Percentiles rank a stretch among this genome's conserved stretches.
Conservation (phyloP, 2,888 invertebrate genomes). For the Cryptophagus acutangulus region DNA sequence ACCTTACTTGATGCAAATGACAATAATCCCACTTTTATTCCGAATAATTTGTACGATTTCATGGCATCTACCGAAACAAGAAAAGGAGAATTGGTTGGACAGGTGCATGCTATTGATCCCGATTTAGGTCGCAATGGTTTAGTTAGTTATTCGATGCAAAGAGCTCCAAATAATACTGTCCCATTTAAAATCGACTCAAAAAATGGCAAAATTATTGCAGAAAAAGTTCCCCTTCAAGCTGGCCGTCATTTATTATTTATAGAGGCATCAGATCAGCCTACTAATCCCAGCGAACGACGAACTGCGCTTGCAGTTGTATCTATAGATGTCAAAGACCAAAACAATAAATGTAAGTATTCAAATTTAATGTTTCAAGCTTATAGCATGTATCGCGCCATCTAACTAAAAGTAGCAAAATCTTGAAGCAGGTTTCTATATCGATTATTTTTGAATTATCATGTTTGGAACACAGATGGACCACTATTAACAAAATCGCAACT, state of each 20-base stretch:
- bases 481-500: too few relatives aligned
- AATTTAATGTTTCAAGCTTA: too few relatives aligned
- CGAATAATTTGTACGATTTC: conserved; percentile 79
- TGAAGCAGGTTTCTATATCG: too few relatives aligned
- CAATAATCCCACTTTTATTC: conserved; percentile 81
- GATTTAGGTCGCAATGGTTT: conserved; percentile 74
- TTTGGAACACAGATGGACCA: too few relatives aligned
- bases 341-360: conserved; percentile 48
- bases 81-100: conserved; percentile 64
- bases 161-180: conserved; percentile 46
- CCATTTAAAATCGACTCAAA: conserved; percentile 69
- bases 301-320: conserved; percentile 82
- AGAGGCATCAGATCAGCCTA: conserved; percentile 78
- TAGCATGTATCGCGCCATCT: too few relatives aligned
- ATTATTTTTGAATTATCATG: conserved; percentile 2
- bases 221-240: conserved; percentile 60
- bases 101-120: conserved; percentile 76
- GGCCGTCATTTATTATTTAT: conserved; percentile 77
- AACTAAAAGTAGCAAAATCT: too few relatives aligned
- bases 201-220: conserved; percentile 64
- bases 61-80: conserved; percentile 61
- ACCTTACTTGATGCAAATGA: conserved; percentile 85
- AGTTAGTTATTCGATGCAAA: conserved; percentile 51
- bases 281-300: conserved; percentile 76
- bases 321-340: conserved; percentile 62